Percentiles rank a stretch among this genome's conserved stretches.
These are phyloP conservation scores for Nomada flava DNA, from an alignment of 2,888 invertebrate genomes.

Conservation along the genomic window DNA sequence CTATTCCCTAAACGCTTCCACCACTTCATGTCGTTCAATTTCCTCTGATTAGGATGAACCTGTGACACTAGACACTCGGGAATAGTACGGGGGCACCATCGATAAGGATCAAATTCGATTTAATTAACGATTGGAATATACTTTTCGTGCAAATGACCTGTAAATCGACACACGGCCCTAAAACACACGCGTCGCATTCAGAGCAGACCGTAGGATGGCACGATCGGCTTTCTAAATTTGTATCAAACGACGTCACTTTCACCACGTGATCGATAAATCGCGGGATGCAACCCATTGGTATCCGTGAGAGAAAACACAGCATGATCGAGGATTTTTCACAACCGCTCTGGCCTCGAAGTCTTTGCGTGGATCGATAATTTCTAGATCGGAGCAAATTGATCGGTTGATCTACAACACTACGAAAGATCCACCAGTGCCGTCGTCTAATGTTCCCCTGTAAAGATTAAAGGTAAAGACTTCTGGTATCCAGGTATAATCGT, in stretches of 20 bases:
- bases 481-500: conserved; percentile 15
- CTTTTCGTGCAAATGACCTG: not conserved
- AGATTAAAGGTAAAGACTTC: conserved; percentile 20
- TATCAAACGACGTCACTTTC: conserved; percentile 80
- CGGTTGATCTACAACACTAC: conserved; percentile 31
- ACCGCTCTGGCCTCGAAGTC: conserved; percentile 2
- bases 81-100: not conserved
- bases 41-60: conserved; percentile 12
- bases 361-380: conserved; percentile 47
- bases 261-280: conserved; percentile 71
- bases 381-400: not conserved
- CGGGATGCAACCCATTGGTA: conserved; percentile 45
- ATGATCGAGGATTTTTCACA: conserved; percentile 55
- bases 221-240: conserved; percentile 82
- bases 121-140: conserved; percentile 21
- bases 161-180: not conserved
- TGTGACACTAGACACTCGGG: not conserved
- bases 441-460: conserved; percentile 5
- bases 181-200: conserved; percentile 45
- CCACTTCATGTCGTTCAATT: not conserved
- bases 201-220: conserved; percentile 54
- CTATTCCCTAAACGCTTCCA: not conserved
- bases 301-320: conserved; percentile 53
- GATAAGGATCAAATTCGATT: conserved; percentile 35
- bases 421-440: conserved; percentile 24